Percentiles rank a stretch among this genome's conserved stretches.
These are phyloP conservation scores for Nymphicus hollandicus DNA, from an alignment of 2,113 vertebrate genomes.

Conservation along the genomic window DNA sequence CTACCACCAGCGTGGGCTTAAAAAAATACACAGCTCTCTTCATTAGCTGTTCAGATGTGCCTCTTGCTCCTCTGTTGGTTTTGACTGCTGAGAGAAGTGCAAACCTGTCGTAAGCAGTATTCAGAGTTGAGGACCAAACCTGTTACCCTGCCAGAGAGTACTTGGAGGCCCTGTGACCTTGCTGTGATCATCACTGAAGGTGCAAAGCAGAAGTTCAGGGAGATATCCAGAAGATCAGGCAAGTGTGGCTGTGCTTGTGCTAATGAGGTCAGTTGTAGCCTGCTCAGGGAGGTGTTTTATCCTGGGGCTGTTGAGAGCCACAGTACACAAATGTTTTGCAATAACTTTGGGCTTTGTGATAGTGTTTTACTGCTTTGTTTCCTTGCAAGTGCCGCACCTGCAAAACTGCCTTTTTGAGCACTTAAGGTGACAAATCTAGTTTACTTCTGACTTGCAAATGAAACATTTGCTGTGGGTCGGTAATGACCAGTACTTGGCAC, in stretches of 20 bases:
- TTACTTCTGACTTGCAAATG: not conserved
- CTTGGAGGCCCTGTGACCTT: not conserved
- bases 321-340: not conserved
- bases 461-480: not conserved
- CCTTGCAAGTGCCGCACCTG: not conserved
- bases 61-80: not conserved
- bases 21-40: not conserved
- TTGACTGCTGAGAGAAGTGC: not conserved
- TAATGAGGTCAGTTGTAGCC: not conserved
- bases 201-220: not conserved
- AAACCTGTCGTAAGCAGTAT: not conserved
- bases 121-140: not conserved
- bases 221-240: not conserved
- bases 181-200: not conserved
- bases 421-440: not conserved
- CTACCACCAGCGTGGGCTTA: not conserved
- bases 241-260: not conserved
- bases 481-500: not conserved
- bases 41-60: not conserved
- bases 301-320: not conserved
- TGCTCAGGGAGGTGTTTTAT: not conserved
- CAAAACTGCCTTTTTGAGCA: not conserved
- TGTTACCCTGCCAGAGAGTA: not conserved
- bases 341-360: not conserved
- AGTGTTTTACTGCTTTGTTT: conserved; percentile 10